Base-by-base conservation (phyloP, 2,888 invertebrate genomes). In the Mechanitis messenoides region DNA sequence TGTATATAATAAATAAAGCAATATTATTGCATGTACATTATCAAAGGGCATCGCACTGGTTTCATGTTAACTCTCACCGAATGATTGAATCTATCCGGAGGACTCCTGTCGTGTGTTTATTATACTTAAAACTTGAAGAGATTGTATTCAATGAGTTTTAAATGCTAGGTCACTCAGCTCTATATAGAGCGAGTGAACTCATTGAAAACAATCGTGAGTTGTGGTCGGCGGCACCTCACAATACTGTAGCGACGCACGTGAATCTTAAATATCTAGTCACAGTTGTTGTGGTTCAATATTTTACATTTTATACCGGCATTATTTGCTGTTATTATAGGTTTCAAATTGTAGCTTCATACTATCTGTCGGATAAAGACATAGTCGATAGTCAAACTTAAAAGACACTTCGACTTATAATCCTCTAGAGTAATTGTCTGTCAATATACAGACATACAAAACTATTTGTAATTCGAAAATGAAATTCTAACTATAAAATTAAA, bases 251-350 rank as follows among this genome's bases (percentile, higher is more conserved):
- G 71, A 72, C 69, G 75, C 81, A 75, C 79, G 78, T 71, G 78
- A 79, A 80, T 80, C 75, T 83, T 78, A 69, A 69, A 69, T 75
- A 74, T 85, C 85, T 85, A 85, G 85, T 85, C 85, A 84, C 83
- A 77, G 77, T 79, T 81, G 83, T 83, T 83, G 83, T 83, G 83
- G 80, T 80, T 63, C 33, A 55, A 50, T 58, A 62, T 59, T 62
- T 56, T 62, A 65, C 58, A 59, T 53, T 53, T 6, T 58, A 33
- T 31, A 12, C 50, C 57, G 47, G 57, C 46, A 54, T 59, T 54
- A 53, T 35, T 20, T 35, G 56, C 56, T 45, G 11, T 50, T 46
- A 33, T 38, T 35, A 42, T 42, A 42, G 42, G 9, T n/a, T 47
- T 28, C 45, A 47, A 57, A 61, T 45, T 9, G 6, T 35, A 42